Percentiles rank a stretch among this genome's conserved stretches.
These are phyloP conservation scores for Capreolus pygargus DNA, from an alignment of 2,113 vertebrate species.

Conservation along the genomic window DNA sequence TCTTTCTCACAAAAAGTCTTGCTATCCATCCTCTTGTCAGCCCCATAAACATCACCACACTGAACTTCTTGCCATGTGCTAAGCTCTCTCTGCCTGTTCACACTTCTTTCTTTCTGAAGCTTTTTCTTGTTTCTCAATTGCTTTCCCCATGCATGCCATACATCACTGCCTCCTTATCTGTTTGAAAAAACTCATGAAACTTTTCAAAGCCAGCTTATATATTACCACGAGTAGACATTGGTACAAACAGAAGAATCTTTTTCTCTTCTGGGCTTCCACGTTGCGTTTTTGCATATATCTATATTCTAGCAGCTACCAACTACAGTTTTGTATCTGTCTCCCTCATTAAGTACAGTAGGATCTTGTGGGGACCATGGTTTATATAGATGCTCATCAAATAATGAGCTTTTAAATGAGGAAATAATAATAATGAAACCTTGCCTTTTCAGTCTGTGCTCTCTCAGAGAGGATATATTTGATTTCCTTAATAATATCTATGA, in stretches of 20 bases:
- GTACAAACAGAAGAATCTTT: not conserved
- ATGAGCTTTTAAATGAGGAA: conserved; percentile 17
- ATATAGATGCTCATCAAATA: not conserved
- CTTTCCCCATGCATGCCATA: not conserved
- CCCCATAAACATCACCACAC: not conserved
- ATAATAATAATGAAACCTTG: not conserved
- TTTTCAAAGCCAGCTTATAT: not conserved
- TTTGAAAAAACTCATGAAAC: not conserved
- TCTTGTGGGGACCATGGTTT: not conserved
- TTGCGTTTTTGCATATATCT: not conserved
- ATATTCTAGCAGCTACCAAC: not conserved
- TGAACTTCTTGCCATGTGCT: not conserved
- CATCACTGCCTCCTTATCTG: not conserved
- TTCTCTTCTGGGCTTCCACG: not conserved
- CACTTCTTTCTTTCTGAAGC: not conserved
- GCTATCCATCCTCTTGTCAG: not conserved
- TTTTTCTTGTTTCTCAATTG: not conserved
- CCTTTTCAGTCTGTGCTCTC: not conserved
- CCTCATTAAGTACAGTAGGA: not conserved
- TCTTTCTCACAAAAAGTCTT: not conserved
- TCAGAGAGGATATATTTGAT: conserved; percentile 6
- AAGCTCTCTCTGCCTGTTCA: not conserved
- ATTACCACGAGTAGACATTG: not conserved
- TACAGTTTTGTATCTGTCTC: not conserved
- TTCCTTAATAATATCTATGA: conserved; percentile 18